Conservation (phyloP, 1,140 invertebrate species). For the Ostrea edulis region DNA sequence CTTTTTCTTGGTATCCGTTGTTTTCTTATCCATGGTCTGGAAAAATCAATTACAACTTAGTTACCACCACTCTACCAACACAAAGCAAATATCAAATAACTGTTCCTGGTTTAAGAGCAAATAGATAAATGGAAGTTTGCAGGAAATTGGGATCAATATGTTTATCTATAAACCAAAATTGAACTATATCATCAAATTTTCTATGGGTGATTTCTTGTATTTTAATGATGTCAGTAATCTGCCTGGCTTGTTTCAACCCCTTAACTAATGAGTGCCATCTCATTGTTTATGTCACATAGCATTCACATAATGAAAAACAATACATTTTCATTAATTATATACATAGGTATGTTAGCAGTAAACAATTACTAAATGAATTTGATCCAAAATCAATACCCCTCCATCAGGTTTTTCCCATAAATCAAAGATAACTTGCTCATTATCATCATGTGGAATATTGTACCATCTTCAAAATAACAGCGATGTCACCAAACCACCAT, state of each 20-base stretch:
- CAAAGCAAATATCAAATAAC: neutral
- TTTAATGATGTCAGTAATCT: neutral
- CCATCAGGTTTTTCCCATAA: too few species aligned
- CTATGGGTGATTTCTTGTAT: neutral
- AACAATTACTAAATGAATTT: too few species aligned
- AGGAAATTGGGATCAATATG: slow-evolving; percentile 10
- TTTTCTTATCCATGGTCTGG: slow-evolving; percentile 27
- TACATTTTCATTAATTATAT: neutral
- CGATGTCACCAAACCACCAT: too few species aligned
- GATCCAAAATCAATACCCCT: too few species aligned
- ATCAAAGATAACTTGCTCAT: too few species aligned
- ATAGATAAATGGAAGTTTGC: neutral
- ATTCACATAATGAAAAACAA: neutral
- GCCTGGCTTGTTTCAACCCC: too few species aligned
- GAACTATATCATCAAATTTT: neutral
- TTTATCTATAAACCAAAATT: neutral
- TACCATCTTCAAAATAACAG: too few species aligned
- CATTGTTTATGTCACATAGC: neutral
- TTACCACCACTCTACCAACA: neutral
- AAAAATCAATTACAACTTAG: slow-evolving; percentile 26
- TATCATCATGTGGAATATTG: too few species aligned
- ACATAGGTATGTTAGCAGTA: neutral
- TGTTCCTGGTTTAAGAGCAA: neutral
- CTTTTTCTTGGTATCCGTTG: slow-evolving; percentile 30
- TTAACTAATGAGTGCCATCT: too few species aligned